phyloP scores from a whole-genome alignment of 2,888 invertebrate genomes.

The Arge pagana region DNA sequence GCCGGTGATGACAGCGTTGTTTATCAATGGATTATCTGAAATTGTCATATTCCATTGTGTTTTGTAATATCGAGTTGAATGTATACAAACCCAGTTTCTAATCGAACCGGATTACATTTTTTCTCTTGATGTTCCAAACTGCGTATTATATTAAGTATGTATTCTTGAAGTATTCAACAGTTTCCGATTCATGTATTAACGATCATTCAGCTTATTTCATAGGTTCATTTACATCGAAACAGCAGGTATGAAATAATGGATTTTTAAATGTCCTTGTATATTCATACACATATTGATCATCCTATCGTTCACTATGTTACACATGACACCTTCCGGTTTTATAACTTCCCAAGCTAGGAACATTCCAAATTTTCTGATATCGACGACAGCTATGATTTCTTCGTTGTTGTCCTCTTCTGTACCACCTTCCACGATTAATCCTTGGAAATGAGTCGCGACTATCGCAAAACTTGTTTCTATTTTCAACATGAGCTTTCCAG shows the following conservation, averaged over 20 bases:
- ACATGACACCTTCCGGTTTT: conserved; percentile 72
- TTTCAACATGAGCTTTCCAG: conserved; percentile 73
- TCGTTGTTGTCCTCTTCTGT: conserved; percentile 59
- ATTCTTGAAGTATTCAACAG: too few species aligned
- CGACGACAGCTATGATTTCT: conserved; percentile 68
- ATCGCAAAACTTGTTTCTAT: conserved; percentile 81
- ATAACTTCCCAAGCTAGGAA: conserved; percentile 81
- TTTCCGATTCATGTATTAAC: background rate
- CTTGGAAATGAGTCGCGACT: conserved; percentile 80
- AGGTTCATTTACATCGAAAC: conserved; percentile 53
- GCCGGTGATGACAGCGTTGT: too few species aligned
- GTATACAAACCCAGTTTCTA: too few species aligned
- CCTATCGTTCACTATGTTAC: conserved; percentile 76
- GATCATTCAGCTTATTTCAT: too few species aligned
- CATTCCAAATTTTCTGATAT: conserved; percentile 78
- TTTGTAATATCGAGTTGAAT: too few species aligned
- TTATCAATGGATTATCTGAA: too few species aligned
- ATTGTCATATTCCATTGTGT: too few species aligned
- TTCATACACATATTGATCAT: conserved; percentile 76
- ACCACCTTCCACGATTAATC: conserved; percentile 63
- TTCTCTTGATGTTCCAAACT: too few species aligned
- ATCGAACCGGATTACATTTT: too few species aligned
- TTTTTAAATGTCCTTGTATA: conserved; percentile 73
- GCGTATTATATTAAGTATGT: too few species aligned
- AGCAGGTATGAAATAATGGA: conserved; percentile 83